A percentile compares a stretch with the other conserved stretches of the same genome.
Conservation (phyloP, 2,797 vertebrate genomes). For the Epinephelus malabaricus region DNA sequence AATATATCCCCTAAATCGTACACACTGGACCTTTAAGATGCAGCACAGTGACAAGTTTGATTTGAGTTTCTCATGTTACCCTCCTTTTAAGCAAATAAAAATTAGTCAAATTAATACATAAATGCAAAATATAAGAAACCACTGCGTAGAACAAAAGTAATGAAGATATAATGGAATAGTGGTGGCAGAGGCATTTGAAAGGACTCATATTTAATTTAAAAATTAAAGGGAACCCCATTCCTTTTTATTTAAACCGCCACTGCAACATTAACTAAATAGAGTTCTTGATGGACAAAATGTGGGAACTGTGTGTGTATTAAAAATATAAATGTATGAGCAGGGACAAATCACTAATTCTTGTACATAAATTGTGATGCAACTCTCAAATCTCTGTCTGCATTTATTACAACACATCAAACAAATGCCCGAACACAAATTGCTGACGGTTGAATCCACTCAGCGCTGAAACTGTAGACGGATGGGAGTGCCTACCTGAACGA, state of each 20-base stretch:
- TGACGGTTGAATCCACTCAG: constrained; percentile 32
- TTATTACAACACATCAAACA: constrained; percentile 38
- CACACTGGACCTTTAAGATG: background rate
- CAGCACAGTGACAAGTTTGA: constrained; percentile 12
- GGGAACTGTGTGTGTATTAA: background rate
- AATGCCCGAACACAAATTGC: constrained; percentile 11
- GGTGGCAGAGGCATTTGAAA: constrained; percentile 34
- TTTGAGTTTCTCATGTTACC: constrained; percentile 61
- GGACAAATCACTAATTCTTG: background rate
- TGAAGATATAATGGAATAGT: constrained; percentile 45
- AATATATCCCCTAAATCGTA: too few relatives aligned
- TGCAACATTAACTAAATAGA: constrained; percentile 18
- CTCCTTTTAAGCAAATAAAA: constrained; percentile 83
- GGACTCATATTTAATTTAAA: background rate
- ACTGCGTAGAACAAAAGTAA: constrained; percentile 59
- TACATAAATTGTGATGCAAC: constrained; percentile 6
- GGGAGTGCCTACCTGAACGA: constrained; percentile 92
- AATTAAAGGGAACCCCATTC: background rate
- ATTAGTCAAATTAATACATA: constrained; percentile 82
- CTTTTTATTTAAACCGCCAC: constrained; percentile 24
- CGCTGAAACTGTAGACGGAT: constrained; percentile 9
- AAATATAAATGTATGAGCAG: constrained; percentile 11
- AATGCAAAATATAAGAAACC: constrained; percentile 74
- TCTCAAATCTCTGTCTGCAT: constrained; percentile 61
- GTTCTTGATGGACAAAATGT: background rate